Evolutionary conservation across 2,113 vertebrate genomes (phyloP), one percentile per base, ranked within the genome.

Genomic region (Notothenia coriiceps): DNA sequence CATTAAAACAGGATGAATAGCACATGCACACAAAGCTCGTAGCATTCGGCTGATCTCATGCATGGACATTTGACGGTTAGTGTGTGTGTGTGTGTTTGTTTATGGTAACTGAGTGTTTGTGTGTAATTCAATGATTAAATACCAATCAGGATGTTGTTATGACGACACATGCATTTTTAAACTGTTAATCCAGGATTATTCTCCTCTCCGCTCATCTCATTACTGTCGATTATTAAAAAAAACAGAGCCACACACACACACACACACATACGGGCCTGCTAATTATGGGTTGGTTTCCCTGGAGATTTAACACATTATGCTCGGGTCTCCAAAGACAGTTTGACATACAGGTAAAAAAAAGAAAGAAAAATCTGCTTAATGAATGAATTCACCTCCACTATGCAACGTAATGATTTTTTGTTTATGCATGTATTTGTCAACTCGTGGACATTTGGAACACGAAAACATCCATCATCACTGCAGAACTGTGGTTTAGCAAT

Each of bases 121-220:
- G 79, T 70, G 80, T 65, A 67, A 87, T 89, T 86, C 22, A 74
- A 80, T 90, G 88, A 88, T 88, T 91, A 88, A 80, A 67, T 85
- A 79, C 82, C 88, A 89, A 91, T 92, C 85, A 87, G 79, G 85
- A 78, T 79, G 87, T 91, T 91, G 87, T 89, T 88, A 86, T 88
- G 76, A 88, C 84, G 70, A 92, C 90, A 82, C 79, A 71, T 84
- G 81, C 83, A 88, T 87, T 92, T 89, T 85, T 83, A 91, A 91
- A 83, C 69, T 87, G 82, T 85, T 93, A 93, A 93, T 93, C 89
- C 86, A 72, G 87, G 92, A 93, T 93, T 93, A 93, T 88, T 90
- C 85, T 86, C 76, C 80, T 71, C 87, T 89, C 78, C 20, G 40
- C 77, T 91, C 82, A 88, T 90, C 89, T 92, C 89, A 93, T 93